Evolutionary conservation across 2,888 invertebrate genomes (phyloP), one percentile per base, ranked within the genome.

Genomic region (Slavum lentiscoides): DNA sequence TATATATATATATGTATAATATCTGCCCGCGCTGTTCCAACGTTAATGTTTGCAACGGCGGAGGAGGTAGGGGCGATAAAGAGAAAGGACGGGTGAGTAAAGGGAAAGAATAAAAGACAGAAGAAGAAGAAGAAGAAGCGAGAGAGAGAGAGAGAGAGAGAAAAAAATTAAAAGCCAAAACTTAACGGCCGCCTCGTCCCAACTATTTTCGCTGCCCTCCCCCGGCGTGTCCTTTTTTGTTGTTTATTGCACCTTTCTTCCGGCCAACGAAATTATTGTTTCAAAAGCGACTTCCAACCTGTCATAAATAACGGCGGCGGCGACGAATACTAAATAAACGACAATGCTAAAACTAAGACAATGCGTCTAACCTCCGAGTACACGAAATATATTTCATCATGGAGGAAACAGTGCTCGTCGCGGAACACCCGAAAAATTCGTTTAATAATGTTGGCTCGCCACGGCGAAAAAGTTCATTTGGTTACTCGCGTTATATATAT

Each of bases 231-330:
- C 53, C 69, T 62, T 77, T 77, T 80, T 30, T 30, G 30, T 30
- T 80, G 80, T 80, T 80, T 80, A 80, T 77, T 77, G 61, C 77
- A 77, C 77, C 70, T 70, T 80, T 80, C 70, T 80, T 80, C 80
- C 80, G 80, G 70, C 80, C 77, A 62, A 77, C 77, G 37, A 70
- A 77, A 77, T 77, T 70, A 72, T 70, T 70, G 77, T 77, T 62
- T 61, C 30, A 69, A 77, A 69, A 69, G 68, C 76, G 67, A 76
- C 76, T 69, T 70, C 70, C 70, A 70, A 80, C 80, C 80, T 64
- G 80, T 64, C 80, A 39, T 70, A 70, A 70, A 80, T 70, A 72
- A 80, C 62, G 55, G 30, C 30, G 30, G 30, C 30, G 30, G 4
- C 80, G 80, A 80, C 80, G 70, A 70, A 62, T 55, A 37, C 68